phyloP scores from a whole-genome alignment of 1,140 invertebrate species.

The Apis cerana region DNA sequence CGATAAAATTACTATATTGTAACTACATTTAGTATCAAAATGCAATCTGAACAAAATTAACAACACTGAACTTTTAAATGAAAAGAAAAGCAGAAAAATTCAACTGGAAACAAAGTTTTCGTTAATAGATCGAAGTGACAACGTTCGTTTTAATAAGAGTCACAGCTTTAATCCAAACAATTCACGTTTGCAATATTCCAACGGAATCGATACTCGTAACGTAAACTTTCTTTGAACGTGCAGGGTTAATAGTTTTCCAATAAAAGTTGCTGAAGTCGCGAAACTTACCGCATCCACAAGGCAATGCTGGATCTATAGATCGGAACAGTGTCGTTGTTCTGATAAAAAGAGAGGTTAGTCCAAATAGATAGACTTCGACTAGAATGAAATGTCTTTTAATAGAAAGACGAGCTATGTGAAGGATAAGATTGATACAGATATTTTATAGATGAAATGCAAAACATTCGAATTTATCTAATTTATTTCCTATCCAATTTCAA shows the following conservation, averaged over 20 bases:
- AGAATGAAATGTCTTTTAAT: conserved; percentile 44
- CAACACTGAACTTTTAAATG: not conserved
- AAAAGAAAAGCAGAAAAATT: not conserved
- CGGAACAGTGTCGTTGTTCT: conserved; percentile 20
- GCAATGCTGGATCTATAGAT: conserved; percentile 29
- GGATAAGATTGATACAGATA: conserved; percentile 37
- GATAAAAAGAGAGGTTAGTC: conserved; percentile 49
- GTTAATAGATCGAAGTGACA: not conserved
- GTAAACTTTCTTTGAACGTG: conserved; percentile 47
- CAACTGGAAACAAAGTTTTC: not conserved
- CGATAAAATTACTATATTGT: not conserved
- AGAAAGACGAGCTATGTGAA: conserved; percentile 40
- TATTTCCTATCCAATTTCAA: too few relatives aligned
- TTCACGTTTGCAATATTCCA: conserved; percentile 42
- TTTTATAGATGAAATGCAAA: not conserved
- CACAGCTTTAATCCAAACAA: conserved; percentile 1
- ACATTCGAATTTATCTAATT: not conserved
- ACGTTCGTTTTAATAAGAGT: conserved; percentile 31
- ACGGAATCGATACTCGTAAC: conserved; percentile 22
- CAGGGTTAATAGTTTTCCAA: conserved; percentile 50
- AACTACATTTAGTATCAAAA: not conserved
- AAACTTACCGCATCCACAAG: conserved; percentile 34
- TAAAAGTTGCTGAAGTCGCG: conserved; percentile 59
- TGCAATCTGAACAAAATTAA: not conserved
- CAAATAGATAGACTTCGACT: conserved; percentile 56